Conservation (phyloP, 2,113 vertebrate species). For the Festucalex cinctus region DNA sequence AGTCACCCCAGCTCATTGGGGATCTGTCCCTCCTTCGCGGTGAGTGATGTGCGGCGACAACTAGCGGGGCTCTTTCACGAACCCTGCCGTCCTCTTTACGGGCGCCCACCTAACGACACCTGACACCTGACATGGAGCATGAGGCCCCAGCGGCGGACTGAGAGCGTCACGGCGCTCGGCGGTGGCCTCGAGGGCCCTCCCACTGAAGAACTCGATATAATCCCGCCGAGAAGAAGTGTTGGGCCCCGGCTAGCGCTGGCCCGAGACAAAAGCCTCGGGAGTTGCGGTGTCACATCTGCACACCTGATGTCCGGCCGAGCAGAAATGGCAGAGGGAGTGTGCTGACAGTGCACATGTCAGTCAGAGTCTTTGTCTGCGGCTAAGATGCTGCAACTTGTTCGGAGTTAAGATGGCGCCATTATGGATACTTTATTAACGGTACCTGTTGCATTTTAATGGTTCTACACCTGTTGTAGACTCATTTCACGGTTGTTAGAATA, state of each 20-base stretch:
- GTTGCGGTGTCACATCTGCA: not conserved
- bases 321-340: not conserved
- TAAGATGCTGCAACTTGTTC: not conserved
- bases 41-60: not conserved
- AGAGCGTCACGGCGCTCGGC: constrained; percentile 1
- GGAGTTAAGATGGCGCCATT: not conserved
- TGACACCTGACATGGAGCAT: constrained; percentile 71
- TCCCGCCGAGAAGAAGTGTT: not conserved
- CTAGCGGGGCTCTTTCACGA: constrained; percentile 47
- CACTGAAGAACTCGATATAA: not conserved
- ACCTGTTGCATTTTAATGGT: too few relatives aligned
- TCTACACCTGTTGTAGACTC: too few relatives aligned
- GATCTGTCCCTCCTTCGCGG: not conserved
- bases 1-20: not conserved
- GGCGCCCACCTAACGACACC: constrained; percentile 50
- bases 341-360: not conserved
- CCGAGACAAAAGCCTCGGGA: not conserved
- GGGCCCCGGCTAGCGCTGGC: not conserved
- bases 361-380: not conserved
- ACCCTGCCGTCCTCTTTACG: constrained; percentile 54
- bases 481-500: too few relatives aligned
- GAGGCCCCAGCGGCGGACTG: constrained; percentile 52
- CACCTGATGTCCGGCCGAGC: not conserved
- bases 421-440: too few relatives aligned
- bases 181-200: not conserved